Conservation (phyloP, 2,888 invertebrate species). For the Campoletis raptor region DNA sequence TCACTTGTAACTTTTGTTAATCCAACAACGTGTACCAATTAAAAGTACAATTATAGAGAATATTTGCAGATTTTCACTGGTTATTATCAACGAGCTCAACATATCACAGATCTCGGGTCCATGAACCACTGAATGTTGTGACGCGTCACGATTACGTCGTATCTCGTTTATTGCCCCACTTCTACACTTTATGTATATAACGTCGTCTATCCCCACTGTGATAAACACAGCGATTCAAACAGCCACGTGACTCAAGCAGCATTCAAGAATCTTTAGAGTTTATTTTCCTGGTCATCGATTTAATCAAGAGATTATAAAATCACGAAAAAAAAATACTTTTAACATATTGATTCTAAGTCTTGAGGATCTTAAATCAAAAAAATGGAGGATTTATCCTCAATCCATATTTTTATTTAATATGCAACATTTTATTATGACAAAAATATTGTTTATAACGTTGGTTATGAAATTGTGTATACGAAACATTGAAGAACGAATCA, state of each 20-base stretch:
- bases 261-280: not conserved
- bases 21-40: not conserved
- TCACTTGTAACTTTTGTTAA: not conserved
- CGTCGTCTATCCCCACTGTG: slow-evolving; percentile 25
- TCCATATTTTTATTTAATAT: too few species aligned
- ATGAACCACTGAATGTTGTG: slow-evolving; percentile 28
- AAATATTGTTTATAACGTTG: too few species aligned
- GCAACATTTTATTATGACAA: too few species aligned
- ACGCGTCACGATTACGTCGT: slow-evolving; percentile 32
- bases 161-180: slow-evolving; percentile 23
- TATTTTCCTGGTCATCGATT: not conserved
- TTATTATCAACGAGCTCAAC: slow-evolving; percentile 14
- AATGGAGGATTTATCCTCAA: too few species aligned
- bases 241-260: slow-evolving; percentile 2
- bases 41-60: not conserved
- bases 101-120: slow-evolving; percentile 17
- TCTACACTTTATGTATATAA: not conserved
- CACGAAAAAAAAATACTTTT: not conserved
- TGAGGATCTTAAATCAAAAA: too few species aligned
- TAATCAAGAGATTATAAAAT: not conserved
- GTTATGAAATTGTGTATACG: too few species aligned
- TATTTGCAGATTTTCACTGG: not conserved
- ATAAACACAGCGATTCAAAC: not conserved
- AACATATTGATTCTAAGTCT: not conserved
- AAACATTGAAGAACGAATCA: too few species aligned